Base-by-base conservation (phyloP, 2,888 invertebrate species). In the Teinopalpus imperialis region DNA sequence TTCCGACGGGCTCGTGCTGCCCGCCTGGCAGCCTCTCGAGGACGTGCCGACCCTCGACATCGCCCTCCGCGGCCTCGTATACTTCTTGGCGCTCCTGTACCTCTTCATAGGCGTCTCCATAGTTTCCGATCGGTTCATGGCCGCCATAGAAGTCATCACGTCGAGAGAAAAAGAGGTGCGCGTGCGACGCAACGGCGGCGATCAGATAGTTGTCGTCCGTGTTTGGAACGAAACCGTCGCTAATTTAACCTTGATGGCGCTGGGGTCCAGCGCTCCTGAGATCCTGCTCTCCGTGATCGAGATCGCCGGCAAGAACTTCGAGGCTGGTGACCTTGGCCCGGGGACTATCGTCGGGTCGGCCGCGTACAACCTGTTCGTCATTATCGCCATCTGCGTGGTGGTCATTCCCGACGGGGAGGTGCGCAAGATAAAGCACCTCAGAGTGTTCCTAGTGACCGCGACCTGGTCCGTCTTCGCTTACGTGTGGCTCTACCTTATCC, bases 151-250 rank as follows among this genome's bases (percentile, higher is more conserved):
- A 91, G 98, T 98, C 58, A 99, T 99, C 77, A 99, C 99, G 40
- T 98, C 98, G 0, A 95, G 98, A 76, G 99, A 99, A 79, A 95
- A 97, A 65, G 97, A 98, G 79, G 94, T 99, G 66, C 93, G 94
- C 63, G 94, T 99, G 49, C 95, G 96, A 67, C 94, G 95, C 56
- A 93, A 95, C 54, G 95, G 95, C 66, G 96, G 97, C 51, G 96
- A 97, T 51, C 96, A 97, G 69, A 95, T 96, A 59, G 91, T 99
- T 29, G 94, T 94, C 37, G 98, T 99, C 8, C 91, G 98, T 48
- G 95, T 99, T 48, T 99, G 99, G 99, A 99, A 99, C 82, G 99
- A 99, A 79, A 99, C 99, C 1, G 99, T 99, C 29, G 98, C 98
- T 54, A 99, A 99, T 85, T 89, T 99, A 59, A 99, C 99, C 2